Conservation (phyloP, 2,797 vertebrate genomes). For the Sebastiscus tertius region DNA sequence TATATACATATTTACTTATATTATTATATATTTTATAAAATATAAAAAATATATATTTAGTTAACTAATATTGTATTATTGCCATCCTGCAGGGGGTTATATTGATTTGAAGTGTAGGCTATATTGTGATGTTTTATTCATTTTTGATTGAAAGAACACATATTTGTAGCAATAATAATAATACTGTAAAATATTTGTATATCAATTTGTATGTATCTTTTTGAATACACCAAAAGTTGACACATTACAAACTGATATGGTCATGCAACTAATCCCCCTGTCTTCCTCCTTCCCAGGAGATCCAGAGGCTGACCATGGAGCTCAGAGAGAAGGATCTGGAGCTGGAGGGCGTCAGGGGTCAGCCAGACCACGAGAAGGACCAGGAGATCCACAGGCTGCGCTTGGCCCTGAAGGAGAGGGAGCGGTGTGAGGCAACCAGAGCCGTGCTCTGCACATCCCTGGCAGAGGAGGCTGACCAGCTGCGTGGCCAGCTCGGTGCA, state of each 20-base stretch:
- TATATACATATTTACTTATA: no score
- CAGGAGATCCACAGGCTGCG: constrained; percentile 84
- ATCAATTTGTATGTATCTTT: no score
- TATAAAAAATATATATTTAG: no score
- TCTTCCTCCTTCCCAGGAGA: constrained; percentile 79
- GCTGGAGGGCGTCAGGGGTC: constrained; percentile 76
- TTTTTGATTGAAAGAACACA: neutral
- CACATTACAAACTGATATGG: neutral
- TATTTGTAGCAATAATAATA: neutral
- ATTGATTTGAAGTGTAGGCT: neutral
- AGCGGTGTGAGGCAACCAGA: constrained; percentile 85
- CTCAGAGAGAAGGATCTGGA: constrained; percentile 86
- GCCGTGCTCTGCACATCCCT: constrained; percentile 88
- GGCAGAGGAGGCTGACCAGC: constrained; percentile 87
- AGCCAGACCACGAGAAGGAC: constrained; percentile 85
- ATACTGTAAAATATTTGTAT: neutral
- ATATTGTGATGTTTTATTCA: neutral
- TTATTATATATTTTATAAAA: no score
- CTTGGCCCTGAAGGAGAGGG: constrained; percentile 80
- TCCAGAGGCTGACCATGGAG: constrained; percentile 80
- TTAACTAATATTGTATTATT: neutral
- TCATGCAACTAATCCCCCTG: neutral
- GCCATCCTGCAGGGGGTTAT: neutral
- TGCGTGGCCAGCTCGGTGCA: constrained; percentile 85
- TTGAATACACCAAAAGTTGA: neutral